phyloP scores from a whole-genome alignment of 2,888 invertebrate genomes.

The Latrodectus hesperus region DNA sequence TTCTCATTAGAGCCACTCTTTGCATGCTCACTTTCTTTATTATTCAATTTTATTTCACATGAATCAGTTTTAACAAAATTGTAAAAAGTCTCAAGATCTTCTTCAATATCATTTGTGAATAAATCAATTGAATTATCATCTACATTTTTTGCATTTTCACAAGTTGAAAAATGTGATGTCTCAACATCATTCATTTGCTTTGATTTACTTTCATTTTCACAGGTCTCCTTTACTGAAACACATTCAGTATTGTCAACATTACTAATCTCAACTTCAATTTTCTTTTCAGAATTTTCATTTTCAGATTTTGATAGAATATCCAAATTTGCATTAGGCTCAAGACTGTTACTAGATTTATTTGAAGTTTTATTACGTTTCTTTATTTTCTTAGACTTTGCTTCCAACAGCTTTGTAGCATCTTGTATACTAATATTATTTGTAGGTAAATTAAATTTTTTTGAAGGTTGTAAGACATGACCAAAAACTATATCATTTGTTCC shows the following conservation, averaged over 20 bases:
- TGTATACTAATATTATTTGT: background rate
- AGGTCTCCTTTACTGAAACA: background rate
- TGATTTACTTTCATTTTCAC: background rate
- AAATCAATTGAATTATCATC: background rate
- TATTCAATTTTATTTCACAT: background rate
- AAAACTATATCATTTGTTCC: slow-evolving; percentile 18
- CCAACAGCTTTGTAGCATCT: background rate
- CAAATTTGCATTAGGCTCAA: too few relatives aligned
- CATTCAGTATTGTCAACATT: background rate
- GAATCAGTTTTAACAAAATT: background rate
- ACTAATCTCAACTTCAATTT: background rate
- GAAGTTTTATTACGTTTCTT: background rate
- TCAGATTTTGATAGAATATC: background rate
- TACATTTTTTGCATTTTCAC: background rate
- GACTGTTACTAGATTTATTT: too few relatives aligned
- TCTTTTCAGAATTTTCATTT: background rate
- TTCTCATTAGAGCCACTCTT: background rate
- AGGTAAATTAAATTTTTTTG: background rate
- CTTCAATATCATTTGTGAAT: background rate
- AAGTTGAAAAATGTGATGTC: background rate
- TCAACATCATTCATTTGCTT: background rate
- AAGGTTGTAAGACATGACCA: slow-evolving; percentile 22
- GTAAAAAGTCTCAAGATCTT: background rate
- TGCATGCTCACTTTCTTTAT: background rate
- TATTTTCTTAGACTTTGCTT: background rate